phyloP scores from a whole-genome alignment of 1,140 invertebrate genomes.

The Temnothorax longispinosus region DNA sequence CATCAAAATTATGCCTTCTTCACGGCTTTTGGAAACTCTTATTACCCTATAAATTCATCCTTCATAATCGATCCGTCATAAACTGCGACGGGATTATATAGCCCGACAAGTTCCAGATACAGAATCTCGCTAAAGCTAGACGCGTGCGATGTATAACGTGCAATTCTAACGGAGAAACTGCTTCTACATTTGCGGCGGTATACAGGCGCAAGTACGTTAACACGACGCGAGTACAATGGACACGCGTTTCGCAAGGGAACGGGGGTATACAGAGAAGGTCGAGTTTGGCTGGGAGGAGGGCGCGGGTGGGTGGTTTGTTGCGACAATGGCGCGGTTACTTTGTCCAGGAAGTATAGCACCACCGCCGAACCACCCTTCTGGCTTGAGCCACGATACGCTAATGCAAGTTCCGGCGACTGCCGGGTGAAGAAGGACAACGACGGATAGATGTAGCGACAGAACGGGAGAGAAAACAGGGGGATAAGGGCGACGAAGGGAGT shows the following conservation, averaged over 20 bases:
- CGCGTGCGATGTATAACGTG: not conserved
- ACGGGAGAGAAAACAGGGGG: slow-evolving; percentile 11
- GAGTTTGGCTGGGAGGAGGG: slow-evolving; percentile 22
- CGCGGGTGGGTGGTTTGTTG: slow-evolving; percentile 67
- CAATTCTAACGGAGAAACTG: not conserved
- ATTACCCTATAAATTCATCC: not conserved
- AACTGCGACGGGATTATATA: not conserved
- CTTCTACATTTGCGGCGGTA: slow-evolving; percentile 24
- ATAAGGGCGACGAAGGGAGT: not conserved
- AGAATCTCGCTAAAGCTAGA: not conserved
- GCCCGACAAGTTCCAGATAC: not conserved
- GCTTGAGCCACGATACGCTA: slow-evolving; percentile 71
- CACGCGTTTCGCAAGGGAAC: slow-evolving; percentile 31
- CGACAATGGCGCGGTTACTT: slow-evolving; percentile 77
- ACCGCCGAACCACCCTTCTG: slow-evolving; percentile 56
- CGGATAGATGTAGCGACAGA: slow-evolving; percentile 31
- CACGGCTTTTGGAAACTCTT: not conserved
- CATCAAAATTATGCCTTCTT: slow-evolving; percentile 9
- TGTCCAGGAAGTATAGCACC: slow-evolving; percentile 75
- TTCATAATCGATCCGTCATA: slow-evolving; percentile 1
- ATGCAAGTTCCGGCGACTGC: slow-evolving; percentile 74
- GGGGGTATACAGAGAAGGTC: not conserved
- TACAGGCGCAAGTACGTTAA: slow-evolving; percentile 72
- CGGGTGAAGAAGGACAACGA: slow-evolving; percentile 43
- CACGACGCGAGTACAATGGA: slow-evolving; percentile 68